phyloP scores from a whole-genome alignment of 2,797 vertebrate genomes.

The Luscinia luscinia region DNA sequence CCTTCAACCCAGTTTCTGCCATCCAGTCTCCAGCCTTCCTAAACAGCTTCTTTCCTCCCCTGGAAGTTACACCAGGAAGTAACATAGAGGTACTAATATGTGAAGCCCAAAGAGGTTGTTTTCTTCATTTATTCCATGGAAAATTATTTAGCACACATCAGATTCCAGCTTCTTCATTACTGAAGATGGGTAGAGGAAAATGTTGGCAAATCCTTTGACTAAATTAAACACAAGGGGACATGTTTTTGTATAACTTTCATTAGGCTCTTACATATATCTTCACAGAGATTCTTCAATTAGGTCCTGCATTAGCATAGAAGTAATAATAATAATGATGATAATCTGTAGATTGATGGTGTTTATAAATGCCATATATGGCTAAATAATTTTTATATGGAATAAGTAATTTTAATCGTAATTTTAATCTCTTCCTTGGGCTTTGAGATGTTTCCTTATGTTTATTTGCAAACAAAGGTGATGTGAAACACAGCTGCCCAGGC shows the following conservation, averaged over 20 bases:
- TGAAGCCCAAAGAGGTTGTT: neutral
- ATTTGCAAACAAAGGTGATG: neutral
- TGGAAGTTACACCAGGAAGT: neutral
- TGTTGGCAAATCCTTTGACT: constrained; percentile 16
- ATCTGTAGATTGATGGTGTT: neutral
- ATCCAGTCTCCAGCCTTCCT: neutral
- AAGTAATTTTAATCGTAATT: neutral
- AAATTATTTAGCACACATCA: neutral
- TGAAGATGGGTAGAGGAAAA: neutral
- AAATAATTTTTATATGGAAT: neutral
- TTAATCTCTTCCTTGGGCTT: neutral
- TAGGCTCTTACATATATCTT: neutral
- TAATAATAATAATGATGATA: neutral
- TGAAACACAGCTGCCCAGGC: neutral
- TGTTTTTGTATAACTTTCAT: constrained; percentile 26
- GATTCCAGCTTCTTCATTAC: neutral
- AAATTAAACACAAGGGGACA: neutral
- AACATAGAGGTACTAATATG: neutral
- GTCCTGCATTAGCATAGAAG: neutral
- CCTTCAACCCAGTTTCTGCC: neutral
- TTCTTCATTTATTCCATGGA: constrained; percentile 1
- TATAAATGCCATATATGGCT: neutral
- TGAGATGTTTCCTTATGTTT: neutral
- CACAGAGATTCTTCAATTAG: neutral
- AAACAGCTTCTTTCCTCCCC: neutral